Base-by-base conservation (phyloP, 2,797 vertebrate species). In the Sarcophilus harrisii region DNA sequence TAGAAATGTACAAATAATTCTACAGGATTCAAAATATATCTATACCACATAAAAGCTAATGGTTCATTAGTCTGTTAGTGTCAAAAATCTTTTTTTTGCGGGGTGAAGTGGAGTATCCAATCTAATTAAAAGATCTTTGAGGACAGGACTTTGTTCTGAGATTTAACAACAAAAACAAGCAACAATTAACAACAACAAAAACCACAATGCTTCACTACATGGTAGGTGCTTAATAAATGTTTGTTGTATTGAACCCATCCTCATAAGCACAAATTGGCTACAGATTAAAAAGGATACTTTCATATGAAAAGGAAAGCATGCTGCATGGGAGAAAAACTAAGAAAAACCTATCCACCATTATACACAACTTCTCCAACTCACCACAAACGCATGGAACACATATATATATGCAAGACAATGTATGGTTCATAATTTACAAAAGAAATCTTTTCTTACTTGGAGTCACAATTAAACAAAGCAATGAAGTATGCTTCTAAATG, bases 381-480 rank as follows among this genome's bases (percentile, higher is more conserved):
- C 21, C 73, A 87, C 8, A 91, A 93, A 54, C 5, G 4, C 8
- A 54, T 6, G 8, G 54, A 54, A 96, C 92, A 90, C 38, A n/a
- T n/a, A 96, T 5, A 21, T 57, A 91, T 5, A 81, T 49, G n/a
- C 28, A 66, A 92, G 95, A 59, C 49, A 60, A 92, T 29, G 73
- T 91, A 90, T 45, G 32, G 21, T 45, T 73, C 32, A 93, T 90
- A 13, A 95, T 55, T 13, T 81, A 94, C 55, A 90, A 66, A 58
- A 9, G n/a, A 54, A 95, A 93, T 16, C n/a, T 57, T 16, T 89
- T 59, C 93, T 62, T 55, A 90, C 14, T 16, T 4, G 73, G 4
- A 89, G 59, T 73, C 66, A 92, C 14, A 90, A 62, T 0, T 55
- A 57, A 95, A 96, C 55, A 95, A 95, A 94, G 92, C 66, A 62